These are phyloP conservation scores for Drosophila pruinosa DNA, from an alignment of 1,140 invertebrate species.

Conservation along the genomic window DNA sequence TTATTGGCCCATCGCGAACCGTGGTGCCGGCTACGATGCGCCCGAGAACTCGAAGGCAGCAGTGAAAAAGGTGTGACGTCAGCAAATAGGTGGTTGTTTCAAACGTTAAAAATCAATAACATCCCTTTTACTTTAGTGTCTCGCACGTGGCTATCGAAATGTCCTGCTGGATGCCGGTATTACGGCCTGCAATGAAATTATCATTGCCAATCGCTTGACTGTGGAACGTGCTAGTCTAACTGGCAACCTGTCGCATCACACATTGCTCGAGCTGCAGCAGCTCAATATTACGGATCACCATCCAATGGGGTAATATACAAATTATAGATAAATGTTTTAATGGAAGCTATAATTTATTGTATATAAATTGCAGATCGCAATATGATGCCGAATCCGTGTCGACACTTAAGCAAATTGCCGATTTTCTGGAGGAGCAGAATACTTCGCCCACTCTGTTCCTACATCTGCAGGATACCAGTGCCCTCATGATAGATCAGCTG, in stretches of 20 bases:
- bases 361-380: slow-evolving; percentile 61
- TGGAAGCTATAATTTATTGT: neutral
- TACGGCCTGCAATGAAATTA: slow-evolving; percentile 75
- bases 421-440: slow-evolving; percentile 62
- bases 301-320: slow-evolving; percentile 69
- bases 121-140: slow-evolving; percentile 61
- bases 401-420: slow-evolving; percentile 61
- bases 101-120: slow-evolving; percentile 70
- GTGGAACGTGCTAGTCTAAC: slow-evolving; percentile 56
- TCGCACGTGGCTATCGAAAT: slow-evolving; percentile 76
- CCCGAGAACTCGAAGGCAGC: slow-evolving; percentile 81
- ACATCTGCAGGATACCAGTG: slow-evolving; percentile 69
- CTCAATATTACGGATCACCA: slow-evolving; percentile 74
- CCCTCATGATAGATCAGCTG: slow-evolving; percentile 68
- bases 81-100: slow-evolving; percentile 35
- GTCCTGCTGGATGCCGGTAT: slow-evolving; percentile 74
- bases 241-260: slow-evolving; percentile 48
- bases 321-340: neutral
- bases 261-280: slow-evolving; percentile 67
- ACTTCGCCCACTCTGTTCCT: slow-evolving; percentile 62
- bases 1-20: slow-evolving; percentile 79
- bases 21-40: slow-evolving; percentile 78
- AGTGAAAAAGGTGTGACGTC: slow-evolving; percentile 76
- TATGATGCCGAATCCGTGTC: slow-evolving; percentile 70
- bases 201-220: slow-evolving; percentile 70